Evolutionary conservation across 2,888 invertebrate genomes (phyloP).

Genomic region (Tryphoninae sp.): DNA sequence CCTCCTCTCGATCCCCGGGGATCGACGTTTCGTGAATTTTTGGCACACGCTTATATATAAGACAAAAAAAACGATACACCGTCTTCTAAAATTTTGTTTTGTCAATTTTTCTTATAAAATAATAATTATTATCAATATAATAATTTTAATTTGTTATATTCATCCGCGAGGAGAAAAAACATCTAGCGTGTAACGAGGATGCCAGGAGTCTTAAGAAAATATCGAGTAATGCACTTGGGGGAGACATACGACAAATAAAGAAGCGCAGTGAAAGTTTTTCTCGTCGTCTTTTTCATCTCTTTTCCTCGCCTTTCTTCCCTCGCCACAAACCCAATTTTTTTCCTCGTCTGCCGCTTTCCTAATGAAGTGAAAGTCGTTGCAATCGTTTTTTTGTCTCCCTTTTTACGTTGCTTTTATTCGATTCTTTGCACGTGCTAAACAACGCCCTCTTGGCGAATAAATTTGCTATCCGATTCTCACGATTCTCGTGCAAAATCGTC

Average conservation of each 20-base stretch:
- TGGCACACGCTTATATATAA: slow-evolving; percentile 3
- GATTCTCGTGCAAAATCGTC: slow-evolving; percentile 20
- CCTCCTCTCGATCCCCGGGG: slow-evolving; percentile 65
- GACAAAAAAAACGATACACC: no score
- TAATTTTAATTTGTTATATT: background rate
- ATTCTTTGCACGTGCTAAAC: slow-evolving; percentile 56
- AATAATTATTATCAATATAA: background rate
- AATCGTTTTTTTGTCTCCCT: slow-evolving; percentile 72
- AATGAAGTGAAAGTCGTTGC: slow-evolving; percentile 79
- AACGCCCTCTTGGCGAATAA: slow-evolving; percentile 3
- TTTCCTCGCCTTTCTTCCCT: background rate
- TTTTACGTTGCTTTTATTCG: slow-evolving; percentile 45
- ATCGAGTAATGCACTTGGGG: background rate
- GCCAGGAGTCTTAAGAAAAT: background rate
- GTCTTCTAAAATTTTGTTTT: background rate
- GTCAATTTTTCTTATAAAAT: background rate
- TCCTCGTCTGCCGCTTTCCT: slow-evolving; percentile 55
- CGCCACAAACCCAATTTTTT: background rate
- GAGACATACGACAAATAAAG: slow-evolving; percentile 10
- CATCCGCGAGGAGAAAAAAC: background rate
- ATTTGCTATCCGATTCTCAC: slow-evolving; percentile 28
- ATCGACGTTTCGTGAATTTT: slow-evolving; percentile 38
- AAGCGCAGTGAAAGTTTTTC: slow-evolving; percentile 15
- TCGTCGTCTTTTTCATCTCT: background rate
- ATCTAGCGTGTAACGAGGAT: background rate